Evolutionary conservation across 2,797 vertebrate species (phyloP), one percentile per base, ranked within the genome.

Genomic region (Hypotaenidia philippensis): DNA sequence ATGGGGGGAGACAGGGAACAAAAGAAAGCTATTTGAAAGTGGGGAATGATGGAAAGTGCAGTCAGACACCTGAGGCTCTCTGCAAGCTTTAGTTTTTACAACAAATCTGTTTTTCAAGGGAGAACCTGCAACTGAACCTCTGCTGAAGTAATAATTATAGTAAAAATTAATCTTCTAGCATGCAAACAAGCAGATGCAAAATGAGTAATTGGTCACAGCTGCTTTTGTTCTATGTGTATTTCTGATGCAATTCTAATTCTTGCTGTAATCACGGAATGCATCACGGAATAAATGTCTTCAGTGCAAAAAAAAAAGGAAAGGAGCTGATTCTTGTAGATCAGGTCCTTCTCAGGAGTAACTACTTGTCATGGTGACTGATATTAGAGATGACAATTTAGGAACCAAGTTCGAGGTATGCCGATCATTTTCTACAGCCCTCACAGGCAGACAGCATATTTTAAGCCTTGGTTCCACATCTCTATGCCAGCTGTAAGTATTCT

Each of bases 121-220:
- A 90, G 76, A 83, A 95, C 75, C 40, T 83, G 82, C 76, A 81
- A 76, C 23, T 86, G 69, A 87, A 91, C 44, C 17, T 88, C 31
- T 81, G 32, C 68, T 95, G 86, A 83, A 95, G 70, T n/a, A 90
- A 70, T 61, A 31, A 82, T 25, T 11, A 55, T 6, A 13, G 41
- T 63, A 80, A 80, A 55, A 76, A 80, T 64, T 68, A 31, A 69
- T 59, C 23, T 57, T 45, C 16, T 31, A 84, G 34, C 77, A 91
- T 23, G 31, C 52, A 91, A 91, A 83, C 56, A 94, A 79, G 44
- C 3, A 2, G n/a, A 71, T 77, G 52, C 38, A 83, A 87, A 89
- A 65, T 45, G 29, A 78, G 4, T 45, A 69, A 53, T 2, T 31
- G 34, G 56, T 44, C 55, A 65, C 11, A 52, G 72, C 6, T 88